Evolutionary conservation across 2,113 vertebrate species (phyloP), one percentile per base, ranked within the genome.

Genomic region (Odocoileus virginianus): DNA sequence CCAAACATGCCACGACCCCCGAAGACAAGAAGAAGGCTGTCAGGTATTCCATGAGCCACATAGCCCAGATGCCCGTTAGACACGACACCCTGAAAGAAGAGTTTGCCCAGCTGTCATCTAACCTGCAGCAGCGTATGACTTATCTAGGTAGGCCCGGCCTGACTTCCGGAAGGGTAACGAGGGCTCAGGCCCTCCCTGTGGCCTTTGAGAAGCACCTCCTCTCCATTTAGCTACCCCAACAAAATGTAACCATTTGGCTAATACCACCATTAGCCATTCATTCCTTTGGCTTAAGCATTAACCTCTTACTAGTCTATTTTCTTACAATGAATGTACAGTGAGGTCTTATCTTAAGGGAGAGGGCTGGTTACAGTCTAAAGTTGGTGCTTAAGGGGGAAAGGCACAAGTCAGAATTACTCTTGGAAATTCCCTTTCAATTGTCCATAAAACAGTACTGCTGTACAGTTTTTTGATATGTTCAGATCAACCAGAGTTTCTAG

Each of bases 21-120:
- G 89, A 98, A 36, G 98, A 98, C 9, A 98, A 98, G 95, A 97
- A 96, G 97, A 21, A 7, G 9, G 97, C 96, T 0, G 95, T 98
- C 45, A 60, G 7, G 84, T 27, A 52, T 9, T 97, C 98, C 58
- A 89, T 98, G 95, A 76, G 92, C 40, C 79, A 90, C 30, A 55
- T 98, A 17, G 97, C 97, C 47, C 94, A 92, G 28, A 92, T 98
- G 1, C 97, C 97, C 0, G 0, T 40, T 1, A 58, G 19, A 28
- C 97, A 97, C 0, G 33, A 98, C 71, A 57, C 54, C 43, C 92
- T 98, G 79, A 97, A 94, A 33, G 97, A 97, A 36, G 96, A 98
- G 78, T 55, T 98, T 6, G 27, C 33, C 19, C 74, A 96, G 52
- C 79, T 98, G 50, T 95, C 91, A 4, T n/a, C 23, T 10, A 23